Evolutionary conservation across 2,113 vertebrate genomes (phyloP).

Genomic region (Campylomormyrus numenius): DNA sequence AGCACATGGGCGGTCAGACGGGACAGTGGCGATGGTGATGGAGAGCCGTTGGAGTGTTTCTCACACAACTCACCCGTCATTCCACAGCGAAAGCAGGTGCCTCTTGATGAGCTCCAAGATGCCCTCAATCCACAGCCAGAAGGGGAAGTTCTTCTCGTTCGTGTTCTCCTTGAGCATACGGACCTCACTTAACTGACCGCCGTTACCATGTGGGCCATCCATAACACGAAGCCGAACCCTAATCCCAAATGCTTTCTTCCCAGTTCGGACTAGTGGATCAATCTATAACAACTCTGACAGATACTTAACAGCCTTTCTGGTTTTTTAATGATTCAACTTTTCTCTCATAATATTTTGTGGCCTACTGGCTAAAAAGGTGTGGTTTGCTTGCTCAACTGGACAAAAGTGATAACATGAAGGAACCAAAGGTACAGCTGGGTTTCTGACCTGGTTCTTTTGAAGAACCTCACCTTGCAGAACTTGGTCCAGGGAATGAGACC

Average conservation of each 20-base stretch:
- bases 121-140: slow-evolving; percentile 96
- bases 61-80: slow-evolving; percentile 77
- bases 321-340: not conserved
- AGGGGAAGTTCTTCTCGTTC: slow-evolving; percentile 78
- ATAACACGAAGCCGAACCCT: not conserved
- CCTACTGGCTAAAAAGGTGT: not conserved
- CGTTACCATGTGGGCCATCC: not conserved
- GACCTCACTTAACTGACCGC: not conserved
- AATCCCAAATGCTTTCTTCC: not conserved
- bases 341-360: not conserved
- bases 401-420: not conserved
- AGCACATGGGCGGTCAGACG: not conserved
- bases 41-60: not conserved
- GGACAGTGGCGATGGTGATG: not conserved
- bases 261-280: not conserved
- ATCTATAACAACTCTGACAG: not conserved
- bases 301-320: not conserved
- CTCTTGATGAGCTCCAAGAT: slow-evolving; percentile 94
- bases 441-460: not conserved
- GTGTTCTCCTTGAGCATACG: slow-evolving; percentile 66
- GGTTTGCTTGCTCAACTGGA: not conserved
- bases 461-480: slow-evolving; percentile 83
- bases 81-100: slow-evolving; percentile 86
- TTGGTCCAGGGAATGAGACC: slow-evolving; percentile 85
- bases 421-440: not conserved